These are phyloP conservation scores for Rhinolophus ferrumequinum DNA, from an alignment of 2,113 vertebrate species.

Conservation along the genomic window DNA sequence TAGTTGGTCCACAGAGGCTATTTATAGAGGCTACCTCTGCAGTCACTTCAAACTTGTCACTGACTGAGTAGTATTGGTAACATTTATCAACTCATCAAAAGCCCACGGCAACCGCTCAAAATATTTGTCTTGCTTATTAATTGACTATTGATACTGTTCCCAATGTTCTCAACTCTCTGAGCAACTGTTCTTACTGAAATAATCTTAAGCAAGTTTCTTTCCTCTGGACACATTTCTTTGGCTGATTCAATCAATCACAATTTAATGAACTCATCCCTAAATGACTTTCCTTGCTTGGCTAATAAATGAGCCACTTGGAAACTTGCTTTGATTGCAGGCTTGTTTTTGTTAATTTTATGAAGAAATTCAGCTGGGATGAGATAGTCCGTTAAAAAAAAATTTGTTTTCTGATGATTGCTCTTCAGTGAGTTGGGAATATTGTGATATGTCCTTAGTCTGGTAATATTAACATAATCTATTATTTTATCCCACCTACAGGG, in stretches of 20 bases:
- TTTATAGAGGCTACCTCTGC: background rate
- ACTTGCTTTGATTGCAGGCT: background rate
- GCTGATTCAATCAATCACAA: background rate
- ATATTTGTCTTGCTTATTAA: background rate
- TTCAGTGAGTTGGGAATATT: background rate
- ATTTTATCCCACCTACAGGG: background rate
- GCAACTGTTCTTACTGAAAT: background rate
- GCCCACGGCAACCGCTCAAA: background rate
- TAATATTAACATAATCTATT: background rate
- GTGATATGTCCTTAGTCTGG: background rate
- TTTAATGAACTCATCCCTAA: background rate
- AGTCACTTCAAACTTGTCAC: background rate
- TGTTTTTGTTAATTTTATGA: background rate
- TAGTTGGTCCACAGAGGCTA: background rate
- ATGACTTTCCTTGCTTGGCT: background rate
- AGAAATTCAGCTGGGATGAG: background rate
- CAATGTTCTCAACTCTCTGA: background rate
- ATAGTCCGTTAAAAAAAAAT: background rate
- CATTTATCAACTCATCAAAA: background rate
- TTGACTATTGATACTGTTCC: background rate
- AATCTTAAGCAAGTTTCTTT: background rate
- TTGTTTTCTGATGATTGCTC: background rate
- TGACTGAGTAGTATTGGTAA: background rate
- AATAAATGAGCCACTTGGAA: background rate
- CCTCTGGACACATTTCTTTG: background rate